Evolutionary conservation across 2,797 vertebrate species (phyloP), one percentile per base, ranked within the genome.

Genomic region (Rhinella marina): DNA sequence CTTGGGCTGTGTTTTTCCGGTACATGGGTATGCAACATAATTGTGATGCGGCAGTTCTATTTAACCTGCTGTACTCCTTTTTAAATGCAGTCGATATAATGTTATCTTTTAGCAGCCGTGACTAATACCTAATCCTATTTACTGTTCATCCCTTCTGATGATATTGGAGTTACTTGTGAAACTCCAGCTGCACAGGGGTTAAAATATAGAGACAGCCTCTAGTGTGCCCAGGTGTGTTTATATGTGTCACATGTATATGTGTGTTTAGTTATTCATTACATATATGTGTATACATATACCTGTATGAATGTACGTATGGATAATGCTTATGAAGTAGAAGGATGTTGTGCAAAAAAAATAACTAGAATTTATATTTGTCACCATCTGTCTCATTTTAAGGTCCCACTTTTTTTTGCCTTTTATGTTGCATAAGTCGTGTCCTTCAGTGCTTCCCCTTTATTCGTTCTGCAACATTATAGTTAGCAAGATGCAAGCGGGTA

Each of bases 171-270:
- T n/a, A 68, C 32, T 56, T 78, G 50, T 79, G 54, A 72, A 52
- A 81, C 78, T 86, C 85, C 75, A 78, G 50, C 14, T 70, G 59
- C 81, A 87, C 48, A 82, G 79, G 62, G 70, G 62, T 70, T 62
- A 21, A 32, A 61, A 52, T 62, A 17, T 48, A 75, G 56, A 80
- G 83, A 81, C 70, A 41, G 59, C 50, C 50, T 75, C 79, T 76
- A 11, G 84, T 91, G 86, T 84, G 76, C 52, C 64, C 61, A 82
- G 72, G 48, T 83, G 73, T 81, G 25, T 52, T 48, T 87, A 87
- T 89, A 85, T 91, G 80, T 89, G 86, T 91, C 88, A 85, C 86
- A 78, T 82, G 83, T 90, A 87, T 90, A 85, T 88, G 87, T 90
- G 17, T 90, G 19, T 41, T n/a, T 50, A 32, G 2, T 66, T 81